Conservation (phyloP, 2,113 vertebrate genomes). For the Nycticebus coucang region DNA sequence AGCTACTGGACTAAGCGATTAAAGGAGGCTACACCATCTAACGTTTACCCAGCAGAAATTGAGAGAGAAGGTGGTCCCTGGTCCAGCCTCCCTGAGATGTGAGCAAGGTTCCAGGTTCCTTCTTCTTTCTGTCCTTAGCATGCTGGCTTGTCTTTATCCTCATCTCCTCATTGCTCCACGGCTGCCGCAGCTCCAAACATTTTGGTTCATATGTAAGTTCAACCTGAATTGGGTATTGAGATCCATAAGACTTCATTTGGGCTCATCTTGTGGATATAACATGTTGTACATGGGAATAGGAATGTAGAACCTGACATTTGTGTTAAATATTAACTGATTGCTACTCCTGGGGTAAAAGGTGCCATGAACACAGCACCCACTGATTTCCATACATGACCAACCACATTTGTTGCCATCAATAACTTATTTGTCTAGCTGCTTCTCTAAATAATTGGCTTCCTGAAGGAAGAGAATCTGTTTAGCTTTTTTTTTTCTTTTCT, state of each 20-base stretch:
- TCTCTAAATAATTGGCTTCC: background rate
- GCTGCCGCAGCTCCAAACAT: background rate
- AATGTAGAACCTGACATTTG: background rate
- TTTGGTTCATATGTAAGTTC: background rate
- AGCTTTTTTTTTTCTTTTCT: slow-evolving; percentile 7
- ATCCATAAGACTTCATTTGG: background rate
- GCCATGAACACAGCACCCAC: background rate
- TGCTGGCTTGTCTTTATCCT: background rate
- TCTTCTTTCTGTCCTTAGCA: background rate
- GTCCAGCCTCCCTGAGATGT: background rate
- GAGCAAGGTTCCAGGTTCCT: background rate
- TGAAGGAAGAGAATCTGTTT: background rate
- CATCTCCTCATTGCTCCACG: background rate
- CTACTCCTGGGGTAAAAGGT: background rate
- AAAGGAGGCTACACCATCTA: background rate
- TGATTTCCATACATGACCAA: background rate
- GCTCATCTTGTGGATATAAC: background rate
- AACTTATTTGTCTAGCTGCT: background rate
- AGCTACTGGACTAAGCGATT: background rate
- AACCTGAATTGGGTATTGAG: background rate
- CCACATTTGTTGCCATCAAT: background rate
- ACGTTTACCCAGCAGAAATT: background rate
- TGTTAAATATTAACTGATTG: background rate
- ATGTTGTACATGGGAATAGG: background rate
- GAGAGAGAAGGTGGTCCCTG: background rate